A percentile compares a stretch with the other conserved stretches of the same genome.
Evolutionary conservation across 1,140 invertebrate species (phyloP).

Genomic region (Micrasema minimum): DNA sequence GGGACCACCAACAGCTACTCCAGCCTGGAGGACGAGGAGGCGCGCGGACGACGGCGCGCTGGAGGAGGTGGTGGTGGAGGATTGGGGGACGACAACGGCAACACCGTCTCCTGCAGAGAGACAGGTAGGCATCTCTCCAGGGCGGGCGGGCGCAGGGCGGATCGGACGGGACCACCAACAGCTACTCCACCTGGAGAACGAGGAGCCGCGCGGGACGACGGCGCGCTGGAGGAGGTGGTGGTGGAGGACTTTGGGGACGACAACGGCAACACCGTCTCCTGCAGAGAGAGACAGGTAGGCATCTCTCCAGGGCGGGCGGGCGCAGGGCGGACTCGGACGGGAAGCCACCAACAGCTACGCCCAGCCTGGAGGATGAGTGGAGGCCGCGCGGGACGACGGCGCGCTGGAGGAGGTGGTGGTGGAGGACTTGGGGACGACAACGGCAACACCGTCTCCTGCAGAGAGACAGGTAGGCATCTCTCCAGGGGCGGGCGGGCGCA

Average conservation of each 20-base stretch:
- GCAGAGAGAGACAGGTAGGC: too few species aligned
- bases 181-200: slow-evolving; percentile 49
- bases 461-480: too few species aligned
- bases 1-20: too few species aligned
- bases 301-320: too few species aligned
- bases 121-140: too few species aligned
- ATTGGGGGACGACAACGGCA: too few species aligned
- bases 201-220: slow-evolving; percentile 49
- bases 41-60: too few species aligned
- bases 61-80: too few species aligned
- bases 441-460: slow-evolving; percentile 43
- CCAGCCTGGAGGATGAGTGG: slow-evolving; percentile 48
- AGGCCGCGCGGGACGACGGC: slow-evolving; percentile 45
- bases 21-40: too few species aligned
- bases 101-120: too few species aligned
- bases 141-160: too few species aligned
- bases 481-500: too few species aligned
- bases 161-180: slow-evolving; percentile 47
- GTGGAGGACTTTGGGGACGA: slow-evolving; percentile 52
- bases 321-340: slow-evolving; percentile 42
- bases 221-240: slow-evolving; percentile 45
- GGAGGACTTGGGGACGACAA: slow-evolving; percentile 50
- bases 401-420: slow-evolving; percentile 47
- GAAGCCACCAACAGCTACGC: slow-evolving; percentile 48
- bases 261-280: slow-evolving; percentile 46